phyloP scores from a whole-genome alignment of 1,140 invertebrate species.

The Meloidogyne hapla region DNA sequence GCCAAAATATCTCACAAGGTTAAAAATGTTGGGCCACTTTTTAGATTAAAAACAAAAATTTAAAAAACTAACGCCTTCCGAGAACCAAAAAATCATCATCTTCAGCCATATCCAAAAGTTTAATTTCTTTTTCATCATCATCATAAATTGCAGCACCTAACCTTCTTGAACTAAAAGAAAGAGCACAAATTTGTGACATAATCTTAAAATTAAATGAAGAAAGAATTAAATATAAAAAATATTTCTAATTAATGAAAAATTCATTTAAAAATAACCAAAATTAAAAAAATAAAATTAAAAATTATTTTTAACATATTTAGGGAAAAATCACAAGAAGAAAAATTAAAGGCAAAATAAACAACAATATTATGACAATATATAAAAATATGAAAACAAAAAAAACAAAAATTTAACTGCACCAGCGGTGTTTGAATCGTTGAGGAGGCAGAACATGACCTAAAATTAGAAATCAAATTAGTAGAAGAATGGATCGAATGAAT shows the following conservation, averaged over 20 bases:
- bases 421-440: background rate
- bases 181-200: constrained; percentile 8
- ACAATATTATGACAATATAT: constrained; percentile 1
- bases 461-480: too few species aligned
- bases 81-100: constrained; percentile 33
- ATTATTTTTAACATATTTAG: background rate
- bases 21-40: background rate
- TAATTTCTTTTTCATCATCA: constrained; percentile 25
- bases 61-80: constrained; percentile 27
- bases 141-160: constrained; percentile 36
- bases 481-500: too few species aligned
- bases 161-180: constrained; percentile 31
- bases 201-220: background rate
- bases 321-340: background rate
- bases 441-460: background rate
- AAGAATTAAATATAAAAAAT: background rate
- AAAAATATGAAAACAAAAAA: background rate
- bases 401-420: background rate
- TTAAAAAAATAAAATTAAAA: background rate
- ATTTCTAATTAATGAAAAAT: background rate
- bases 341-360: background rate
- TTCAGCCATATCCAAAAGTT: constrained; percentile 30
- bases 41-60: constrained; percentile 10
- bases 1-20: too few species aligned
- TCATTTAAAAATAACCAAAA: background rate